Conservation (phyloP, 2,888 invertebrate genomes). For the Orthosia gracilis region DNA sequence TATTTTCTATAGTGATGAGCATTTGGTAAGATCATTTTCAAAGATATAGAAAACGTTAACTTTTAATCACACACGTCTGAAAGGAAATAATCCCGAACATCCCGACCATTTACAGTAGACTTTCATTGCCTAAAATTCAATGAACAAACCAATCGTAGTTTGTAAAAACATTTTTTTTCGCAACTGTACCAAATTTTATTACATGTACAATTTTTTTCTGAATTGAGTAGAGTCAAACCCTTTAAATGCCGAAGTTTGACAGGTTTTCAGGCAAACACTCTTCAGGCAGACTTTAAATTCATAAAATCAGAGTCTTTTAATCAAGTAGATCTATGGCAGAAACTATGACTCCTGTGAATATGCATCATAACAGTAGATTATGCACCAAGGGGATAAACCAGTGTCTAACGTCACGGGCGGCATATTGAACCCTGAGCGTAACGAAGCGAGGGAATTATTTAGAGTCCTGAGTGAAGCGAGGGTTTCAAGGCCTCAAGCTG, state of each 20-base stretch:
- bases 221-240: no score
- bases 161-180: conserved; percentile 27
- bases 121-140: background rate
- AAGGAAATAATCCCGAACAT: background rate
- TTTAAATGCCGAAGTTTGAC: no score
- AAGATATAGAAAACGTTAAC: background rate
- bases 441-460: no score
- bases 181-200: conserved; percentile 35
- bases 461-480: no score
- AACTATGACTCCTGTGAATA: background rate
- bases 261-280: no score
- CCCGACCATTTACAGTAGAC: background rate
- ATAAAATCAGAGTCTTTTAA: background rate
- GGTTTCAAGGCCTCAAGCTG: no score
- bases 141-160: background rate
- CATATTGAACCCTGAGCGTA: no score
- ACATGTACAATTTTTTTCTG: background rate
- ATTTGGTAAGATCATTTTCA: conserved; percentile 91
- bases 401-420: no score
- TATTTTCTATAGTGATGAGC: conserved; percentile 95
- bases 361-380: background rate
- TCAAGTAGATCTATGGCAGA: background rate
- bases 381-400: no score
- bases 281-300: no score
- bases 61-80: background rate